Percentiles rank a stretch among this genome's conserved stretches.
phyloP scores from a whole-genome alignment of 2,888 invertebrate genomes.

The Xylocampa areola region DNA sequence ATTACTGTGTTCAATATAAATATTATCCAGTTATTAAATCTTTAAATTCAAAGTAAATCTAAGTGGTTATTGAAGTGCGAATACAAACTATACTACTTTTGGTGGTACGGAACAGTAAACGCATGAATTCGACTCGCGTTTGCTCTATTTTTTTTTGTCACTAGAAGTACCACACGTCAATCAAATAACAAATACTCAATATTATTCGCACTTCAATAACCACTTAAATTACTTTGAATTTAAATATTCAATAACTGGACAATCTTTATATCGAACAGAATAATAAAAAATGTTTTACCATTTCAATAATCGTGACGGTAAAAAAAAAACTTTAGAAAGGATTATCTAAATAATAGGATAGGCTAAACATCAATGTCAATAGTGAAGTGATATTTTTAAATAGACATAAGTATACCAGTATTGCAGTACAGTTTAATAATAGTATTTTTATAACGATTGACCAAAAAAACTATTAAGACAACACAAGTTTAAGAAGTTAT shows the following conservation, averaged over 20 bases:
- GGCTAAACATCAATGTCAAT: constrained; percentile 19
- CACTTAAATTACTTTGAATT: constrained; percentile 34
- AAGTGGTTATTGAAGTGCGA: constrained; percentile 38
- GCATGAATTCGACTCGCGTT: no score
- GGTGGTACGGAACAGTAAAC: no score
- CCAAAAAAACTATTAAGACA: not conserved
- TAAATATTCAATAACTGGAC: constrained; percentile 34
- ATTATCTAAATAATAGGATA: not conserved
- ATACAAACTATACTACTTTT: no score
- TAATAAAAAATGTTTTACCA: constrained; percentile 5
- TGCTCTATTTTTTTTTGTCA: no score
- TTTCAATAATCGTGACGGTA: constrained; percentile 25
- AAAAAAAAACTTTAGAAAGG: constrained; percentile 8
- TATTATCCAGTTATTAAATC: constrained; percentile 29
- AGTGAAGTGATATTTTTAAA: constrained; percentile 5
- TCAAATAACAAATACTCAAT: constrained; percentile 23
- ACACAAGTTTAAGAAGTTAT: no score
- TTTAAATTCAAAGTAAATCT: constrained; percentile 33
- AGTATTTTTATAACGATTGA: not conserved
- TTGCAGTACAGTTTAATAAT: no score
- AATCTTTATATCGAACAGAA: constrained; percentile 19
- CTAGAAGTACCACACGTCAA: constrained; percentile 41
- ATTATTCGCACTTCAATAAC: constrained; percentile 30
- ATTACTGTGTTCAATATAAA: constrained; percentile 22
- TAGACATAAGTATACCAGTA: no score